Conservation (phyloP, 2,888 invertebrate genomes). For the Sphaerophoria rueppellii region DNA sequence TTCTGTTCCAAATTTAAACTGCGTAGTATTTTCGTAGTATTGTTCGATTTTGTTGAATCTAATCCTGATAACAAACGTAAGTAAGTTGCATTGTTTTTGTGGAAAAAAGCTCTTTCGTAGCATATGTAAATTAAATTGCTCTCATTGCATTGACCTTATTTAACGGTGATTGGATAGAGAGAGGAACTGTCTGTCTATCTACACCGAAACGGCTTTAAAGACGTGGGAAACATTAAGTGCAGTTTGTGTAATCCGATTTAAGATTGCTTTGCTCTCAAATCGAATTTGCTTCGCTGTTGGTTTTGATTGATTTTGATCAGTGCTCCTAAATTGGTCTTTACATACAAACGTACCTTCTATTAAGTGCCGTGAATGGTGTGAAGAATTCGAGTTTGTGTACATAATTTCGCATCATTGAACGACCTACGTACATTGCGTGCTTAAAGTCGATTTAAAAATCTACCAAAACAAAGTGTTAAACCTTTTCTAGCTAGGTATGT, state of each 20-base stretch:
- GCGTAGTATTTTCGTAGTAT: constrained; percentile 39
- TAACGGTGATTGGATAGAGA: constrained; percentile 27
- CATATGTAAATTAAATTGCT: constrained; percentile 69
- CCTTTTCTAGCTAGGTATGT: background rate
- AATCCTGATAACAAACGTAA: constrained; percentile 33
- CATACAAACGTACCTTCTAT: background rate
- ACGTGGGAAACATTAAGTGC: constrained; percentile 31
- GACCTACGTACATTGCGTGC: constrained; percentile 28
- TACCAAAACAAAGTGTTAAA: constrained; percentile 19
- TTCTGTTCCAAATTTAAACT: constrained; percentile 5
- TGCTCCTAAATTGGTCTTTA: background rate
- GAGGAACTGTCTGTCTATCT: constrained; percentile 1
- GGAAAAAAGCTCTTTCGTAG: background rate
- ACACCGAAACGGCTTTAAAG: constrained; percentile 13
- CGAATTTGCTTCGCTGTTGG: constrained; percentile 10
- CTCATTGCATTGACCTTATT: constrained; percentile 69
- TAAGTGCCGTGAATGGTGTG: background rate
- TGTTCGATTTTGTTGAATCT: constrained; percentile 4
- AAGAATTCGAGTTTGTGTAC: constrained; percentile 15
- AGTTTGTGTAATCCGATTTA: constrained; percentile 21
- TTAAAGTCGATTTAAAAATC: constrained; percentile 17
- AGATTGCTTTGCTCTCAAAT: background rate
- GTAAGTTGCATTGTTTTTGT: background rate
- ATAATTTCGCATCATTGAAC: constrained; percentile 19
- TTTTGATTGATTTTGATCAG: constrained; percentile 13